phyloP scores from a whole-genome alignment of 2,797 vertebrate species.

The Cirrhinus mrigala region DNA sequence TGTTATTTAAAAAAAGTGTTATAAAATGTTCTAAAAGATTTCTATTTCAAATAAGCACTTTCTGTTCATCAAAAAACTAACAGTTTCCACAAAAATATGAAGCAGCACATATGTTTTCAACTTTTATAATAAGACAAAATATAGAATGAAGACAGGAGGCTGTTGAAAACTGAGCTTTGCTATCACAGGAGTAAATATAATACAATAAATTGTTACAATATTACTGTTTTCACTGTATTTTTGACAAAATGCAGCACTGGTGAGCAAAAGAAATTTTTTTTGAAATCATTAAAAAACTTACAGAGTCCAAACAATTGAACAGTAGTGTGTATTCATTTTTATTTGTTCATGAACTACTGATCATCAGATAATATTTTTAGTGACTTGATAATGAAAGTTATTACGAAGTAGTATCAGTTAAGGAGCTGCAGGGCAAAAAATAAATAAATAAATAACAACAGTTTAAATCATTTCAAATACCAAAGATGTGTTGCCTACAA shows the following conservation, averaged over 20 bases:
- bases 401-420: background rate
- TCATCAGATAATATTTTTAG: background rate
- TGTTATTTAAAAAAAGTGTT: background rate
- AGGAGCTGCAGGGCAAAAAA: background rate
- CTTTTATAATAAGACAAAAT: too few species aligned
- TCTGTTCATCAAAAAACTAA: too few species aligned
- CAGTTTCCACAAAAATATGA: too few species aligned
- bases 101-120: too few species aligned
- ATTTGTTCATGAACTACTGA: background rate
- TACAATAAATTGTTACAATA: too few species aligned
- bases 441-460: background rate
- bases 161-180: too few species aligned
- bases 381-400: background rate
- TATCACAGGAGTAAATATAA: too few species aligned
- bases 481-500: conserved; percentile 14
- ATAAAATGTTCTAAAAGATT: too few species aligned
- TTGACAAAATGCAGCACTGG: background rate
- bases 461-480: background rate
- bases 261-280: background rate
- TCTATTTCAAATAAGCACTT: too few species aligned
- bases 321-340: background rate
- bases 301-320: background rate
- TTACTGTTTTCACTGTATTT: too few species aligned
- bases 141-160: too few species aligned
- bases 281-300: too few species aligned